Conservation (phyloP, 2,797 vertebrate species). For the Sebastolobus alascanus region DNA sequence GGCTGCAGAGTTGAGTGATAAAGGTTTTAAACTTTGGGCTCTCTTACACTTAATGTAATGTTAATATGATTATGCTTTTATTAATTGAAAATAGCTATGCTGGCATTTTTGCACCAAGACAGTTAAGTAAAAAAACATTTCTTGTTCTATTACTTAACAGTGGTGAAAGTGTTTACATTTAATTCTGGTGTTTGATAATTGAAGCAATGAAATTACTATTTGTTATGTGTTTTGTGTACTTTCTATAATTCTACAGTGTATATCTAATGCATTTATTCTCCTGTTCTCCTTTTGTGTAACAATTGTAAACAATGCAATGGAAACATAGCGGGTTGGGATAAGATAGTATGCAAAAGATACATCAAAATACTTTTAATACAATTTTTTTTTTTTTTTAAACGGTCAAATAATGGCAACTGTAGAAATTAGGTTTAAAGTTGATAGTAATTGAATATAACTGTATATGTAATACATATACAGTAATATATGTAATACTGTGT, state of each 20-base stretch:
- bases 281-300: not conserved
- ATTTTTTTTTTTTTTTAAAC: too few relatives aligned
- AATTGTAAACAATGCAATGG: not conserved
- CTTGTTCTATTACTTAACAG: not conserved
- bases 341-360: not conserved
- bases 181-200: too few relatives aligned
- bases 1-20: not conserved
- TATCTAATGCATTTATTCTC: not conserved
- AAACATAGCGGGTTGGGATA: not conserved
- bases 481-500: too few relatives aligned
- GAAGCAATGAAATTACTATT: too few relatives aligned
- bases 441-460: too few relatives aligned
- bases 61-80: not conserved
- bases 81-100: not conserved
- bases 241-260: not conserved
- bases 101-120: not conserved
- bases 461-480: too few relatives aligned
- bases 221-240: not conserved
- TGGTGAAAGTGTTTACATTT: not conserved
- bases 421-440: too few relatives aligned
- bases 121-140: not conserved
- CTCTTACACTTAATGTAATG: not conserved
- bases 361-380: not conserved
- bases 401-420: too few relatives aligned
- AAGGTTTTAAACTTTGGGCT: not conserved